These are phyloP conservation scores for Idaea aversata DNA, from an alignment of 2,888 invertebrate genomes.

Conservation along the genomic window DNA sequence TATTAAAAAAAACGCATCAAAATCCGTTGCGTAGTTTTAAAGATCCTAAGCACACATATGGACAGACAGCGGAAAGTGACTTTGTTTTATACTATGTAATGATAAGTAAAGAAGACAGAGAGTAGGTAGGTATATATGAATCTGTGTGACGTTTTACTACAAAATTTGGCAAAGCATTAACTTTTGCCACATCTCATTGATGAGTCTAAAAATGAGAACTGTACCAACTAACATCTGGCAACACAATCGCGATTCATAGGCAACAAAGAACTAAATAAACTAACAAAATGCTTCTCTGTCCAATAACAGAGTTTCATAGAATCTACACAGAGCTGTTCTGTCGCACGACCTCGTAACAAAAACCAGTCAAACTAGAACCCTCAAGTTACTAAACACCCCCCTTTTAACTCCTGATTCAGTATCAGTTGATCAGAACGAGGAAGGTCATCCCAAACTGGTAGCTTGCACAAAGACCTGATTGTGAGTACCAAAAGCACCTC, in stretches of 20 bases:
- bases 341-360: slow-evolving; percentile 64
- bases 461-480: slow-evolving; percentile 70
- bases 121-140: no score
- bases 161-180: no score
- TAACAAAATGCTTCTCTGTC: slow-evolving; percentile 68
- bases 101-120: no score
- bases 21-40: no score
- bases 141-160: no score
- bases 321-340: slow-evolving; percentile 70
- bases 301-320: slow-evolving; percentile 75
- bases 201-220: neutral
- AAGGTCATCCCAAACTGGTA: slow-evolving; percentile 56
- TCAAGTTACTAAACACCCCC: slow-evolving; percentile 34
- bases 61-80: no score
- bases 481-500: slow-evolving; percentile 71
- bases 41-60: no score
- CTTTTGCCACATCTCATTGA: neutral
- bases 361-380: slow-evolving; percentile 48
- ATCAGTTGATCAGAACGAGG: slow-evolving; percentile 43
- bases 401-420: slow-evolving; percentile 30
- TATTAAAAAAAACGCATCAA: no score
- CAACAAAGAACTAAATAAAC: slow-evolving; percentile 71
- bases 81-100: no score
- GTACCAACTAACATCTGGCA: slow-evolving; percentile 49
- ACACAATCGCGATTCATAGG: slow-evolving; percentile 69